phyloP scores from a whole-genome alignment of 2,888 invertebrate species.

The Ormia ochracea region DNA sequence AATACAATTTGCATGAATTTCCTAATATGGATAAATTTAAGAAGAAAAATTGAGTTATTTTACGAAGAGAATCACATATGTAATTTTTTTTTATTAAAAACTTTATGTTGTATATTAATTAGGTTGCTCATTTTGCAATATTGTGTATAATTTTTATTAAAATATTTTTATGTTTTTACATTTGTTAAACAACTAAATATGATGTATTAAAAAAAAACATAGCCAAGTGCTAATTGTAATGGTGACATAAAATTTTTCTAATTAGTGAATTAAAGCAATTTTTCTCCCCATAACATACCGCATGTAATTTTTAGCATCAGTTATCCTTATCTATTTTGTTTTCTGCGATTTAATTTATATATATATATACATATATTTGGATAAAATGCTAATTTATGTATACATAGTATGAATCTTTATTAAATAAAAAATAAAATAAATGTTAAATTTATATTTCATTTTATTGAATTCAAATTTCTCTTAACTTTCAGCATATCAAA shows the following conservation, averaged over 20 bases:
- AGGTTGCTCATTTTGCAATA: constrained; percentile 10
- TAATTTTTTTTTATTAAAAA: constrained; percentile 21
- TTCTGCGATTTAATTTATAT: constrained; percentile 22
- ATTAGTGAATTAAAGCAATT: not conserved
- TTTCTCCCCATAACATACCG: not conserved
- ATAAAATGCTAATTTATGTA: constrained; percentile 42
- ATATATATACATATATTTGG: constrained; percentile 46
- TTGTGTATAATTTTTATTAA: constrained; percentile 14
- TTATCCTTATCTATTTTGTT: not conserved
- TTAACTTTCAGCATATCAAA: too few relatives aligned
- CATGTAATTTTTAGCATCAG: constrained; percentile 6
- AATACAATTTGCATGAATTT: constrained; percentile 32
- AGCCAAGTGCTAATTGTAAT: not conserved
- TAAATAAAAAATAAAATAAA: constrained; percentile 29
- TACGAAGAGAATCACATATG: not conserved
- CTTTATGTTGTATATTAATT: constrained; percentile 4
- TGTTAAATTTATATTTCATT: not conserved
- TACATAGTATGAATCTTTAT: constrained; percentile 13
- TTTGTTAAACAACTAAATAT: not conserved
- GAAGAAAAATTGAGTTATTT: not conserved
- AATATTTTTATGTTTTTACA: not conserved
- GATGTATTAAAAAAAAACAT: not conserved
- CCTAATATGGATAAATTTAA: constrained; percentile 32
- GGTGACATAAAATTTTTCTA: constrained; percentile 10
- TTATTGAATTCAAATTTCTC: too few relatives aligned